Base-by-base conservation (phyloP, 2,113 vertebrate species). In the Peromyscus maniculatus region DNA sequence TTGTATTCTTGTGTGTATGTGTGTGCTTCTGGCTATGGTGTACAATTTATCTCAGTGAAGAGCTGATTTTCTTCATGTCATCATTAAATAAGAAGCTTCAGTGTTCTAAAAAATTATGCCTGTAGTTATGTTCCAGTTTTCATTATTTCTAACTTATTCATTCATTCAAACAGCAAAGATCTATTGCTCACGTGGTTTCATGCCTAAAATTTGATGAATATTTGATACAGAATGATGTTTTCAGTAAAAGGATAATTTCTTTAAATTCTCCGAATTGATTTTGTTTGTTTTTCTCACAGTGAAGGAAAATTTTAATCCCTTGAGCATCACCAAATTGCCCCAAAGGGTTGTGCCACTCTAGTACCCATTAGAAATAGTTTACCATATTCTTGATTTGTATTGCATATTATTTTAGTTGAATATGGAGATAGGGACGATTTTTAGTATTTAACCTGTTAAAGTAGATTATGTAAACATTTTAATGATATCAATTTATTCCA, bases 241-340 rank as follows among this genome's bases (percentile, higher is more conserved):
- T 91, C 59, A 57, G 5, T 93, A 46, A 90, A 77, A n/a, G n/a
- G 15, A 82, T 62, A 52, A 55, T 96, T 92, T 90, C 33, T 59
- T 92, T 74, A 52, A 71, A 86, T 94, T 94, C 9, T 83, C 33
- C 9, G 3, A 62, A 96, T 71, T 89, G 88, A 92, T 67, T 91
- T 95, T 96, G 12, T 79, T 75, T 72, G 9, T 39, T 8, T 89
- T 71, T 33, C 28, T 96, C 57, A 91, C 72, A 93, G 74, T 84
- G 64, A 84, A 91, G 46, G 55, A 39, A 72, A 13, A 87, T 46
- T 86, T 94, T 46, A 82, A 13, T 21, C 3, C 19, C 92, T 94
- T 69, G 55, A 89, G 52, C n/a, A 90, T 75, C 87, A 57, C 46
- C 31, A 57, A 5, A 78, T 87, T 78, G 74, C 31, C 80, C 31